phyloP scores from a whole-genome alignment of 2,797 vertebrate genomes.

The Miichthys miiuy region DNA sequence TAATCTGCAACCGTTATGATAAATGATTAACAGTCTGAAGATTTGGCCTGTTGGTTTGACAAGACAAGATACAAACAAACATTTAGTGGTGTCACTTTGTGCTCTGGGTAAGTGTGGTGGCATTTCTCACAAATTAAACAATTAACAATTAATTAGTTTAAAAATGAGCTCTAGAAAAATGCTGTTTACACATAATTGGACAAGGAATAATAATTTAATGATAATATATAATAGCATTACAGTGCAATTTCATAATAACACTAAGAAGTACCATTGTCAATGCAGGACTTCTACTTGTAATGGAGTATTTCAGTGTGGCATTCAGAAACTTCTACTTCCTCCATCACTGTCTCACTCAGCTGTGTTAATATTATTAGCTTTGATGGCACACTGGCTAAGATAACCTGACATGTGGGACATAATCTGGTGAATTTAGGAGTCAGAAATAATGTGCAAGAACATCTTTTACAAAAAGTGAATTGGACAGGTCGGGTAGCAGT shows the following conservation, averaged over 20 bases:
- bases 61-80: neutral
- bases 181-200: conserved; percentile 1
- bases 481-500: neutral
- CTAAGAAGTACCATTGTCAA: neutral
- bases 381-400: too few species aligned
- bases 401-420: neutral
- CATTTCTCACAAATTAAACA: too few species aligned
- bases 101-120: neutral
- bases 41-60: neutral
- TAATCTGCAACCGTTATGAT: neutral
- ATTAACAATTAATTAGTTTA: too few species aligned
- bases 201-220: neutral
- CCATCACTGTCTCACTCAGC: neutral
- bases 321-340: neutral
- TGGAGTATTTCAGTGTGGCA: neutral
- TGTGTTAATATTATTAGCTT: neutral
- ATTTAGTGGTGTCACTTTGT: neutral
- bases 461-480: neutral
- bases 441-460: conserved; percentile 1
- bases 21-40: neutral
- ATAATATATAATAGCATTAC: neutral
- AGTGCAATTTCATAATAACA: neutral
- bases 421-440: neutral
- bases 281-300: neutral
- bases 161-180: neutral